Evolutionary conservation across 1,140 invertebrate genomes (phyloP), one percentile per base, ranked within the genome.

Genomic region (Calephelis nemesis): DNA sequence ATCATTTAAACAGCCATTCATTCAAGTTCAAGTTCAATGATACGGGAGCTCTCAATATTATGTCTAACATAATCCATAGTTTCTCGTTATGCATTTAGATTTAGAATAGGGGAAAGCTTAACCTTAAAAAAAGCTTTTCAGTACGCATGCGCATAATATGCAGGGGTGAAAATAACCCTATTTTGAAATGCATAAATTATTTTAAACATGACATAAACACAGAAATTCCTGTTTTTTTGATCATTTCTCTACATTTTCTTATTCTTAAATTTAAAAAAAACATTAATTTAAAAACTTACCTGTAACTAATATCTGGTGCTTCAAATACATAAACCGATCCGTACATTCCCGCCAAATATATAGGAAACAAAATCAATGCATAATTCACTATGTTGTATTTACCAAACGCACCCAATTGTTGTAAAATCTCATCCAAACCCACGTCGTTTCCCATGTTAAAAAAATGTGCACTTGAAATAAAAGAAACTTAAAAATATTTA

Each of bases 321-420:
- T 91, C 88, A 66, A 91, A 91, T 1, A 91, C 79, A 63, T 73
- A 91, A 30, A 87, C 79, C 11, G 84, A 81, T 13, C 87, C 86
- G 50, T 81, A 91, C 79, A 91, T 88, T 82, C 88, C 87, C 65
- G 88, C 87, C 77, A 90, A 83, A 74, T 78, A 90, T 63, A 89
- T 84, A 0, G 88, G 88, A 40, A 88, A 85, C 40, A 91, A 71
- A 11, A 87, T 70, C 19, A 91, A 72, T 5, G 82, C 83, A 85
- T 88, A 91, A 63, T 91, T 91, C 54, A 91, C 71, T 12, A 90
- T 71, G 66, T 89, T 91, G 65, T 87, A 91, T 72, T 68, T 87
- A 12, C 88, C 88, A 54, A 91, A 91, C 30, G 86, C 67, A 4
- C 85, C 86, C 7, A 90, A 70, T 47, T 90, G 75, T 30, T 81